Evolutionary conservation across 1,140 invertebrate species (phyloP), one percentile per base, ranked within the genome.

Genomic region (Metaphire vulgaris): DNA sequence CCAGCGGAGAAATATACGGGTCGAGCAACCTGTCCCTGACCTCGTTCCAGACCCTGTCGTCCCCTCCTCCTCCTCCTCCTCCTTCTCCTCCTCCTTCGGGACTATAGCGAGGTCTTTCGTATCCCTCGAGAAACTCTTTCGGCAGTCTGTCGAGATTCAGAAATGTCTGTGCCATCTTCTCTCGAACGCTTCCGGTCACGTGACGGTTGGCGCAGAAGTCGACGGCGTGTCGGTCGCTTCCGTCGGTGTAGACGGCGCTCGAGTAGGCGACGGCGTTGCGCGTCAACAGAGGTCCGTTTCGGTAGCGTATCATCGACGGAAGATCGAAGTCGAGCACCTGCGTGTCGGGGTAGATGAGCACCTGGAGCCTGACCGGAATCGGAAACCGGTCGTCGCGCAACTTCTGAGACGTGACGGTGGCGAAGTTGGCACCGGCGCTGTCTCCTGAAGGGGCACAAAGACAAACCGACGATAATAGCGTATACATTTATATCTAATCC

Each of bases 231-330:
- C 21, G 6, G 21, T 12, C 6, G 6, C 21, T 56, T 6, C 41
- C 41, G 6, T 56, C 41, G 41, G 21, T 56, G 41, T 56, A 56
- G 6, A 56, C 21, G 41, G 41, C 41, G 73, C 73, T 76, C 28
- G 65, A 69, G 26, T 69, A 29, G 73, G 69, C 64, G 66, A 78
- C 71, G 14, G 16, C 32, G 30, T 68, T 33, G 28, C 41, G 67
- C n/a, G 74, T 71, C 41, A 79, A 32, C 33, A 77, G 31, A 29
- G 66, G 33, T 21, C 74, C 64, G 29, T 74, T 33, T 6, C 74
- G n/a, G 69, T 79, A 76, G 29, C 75, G 30, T 16, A 41, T 16
- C 66, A 79, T 82, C 1, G 85, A 86, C 12, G 85, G 84, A 2
- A 82, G 83, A 74, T 75, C 69, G 31, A 78, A 72, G 73, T 71